A percentile compares a stretch with the other conserved stretches of the same genome.
Evolutionary conservation across 2,113 vertebrate species (phyloP).

Genomic region (Dinomys branickii): DNA sequence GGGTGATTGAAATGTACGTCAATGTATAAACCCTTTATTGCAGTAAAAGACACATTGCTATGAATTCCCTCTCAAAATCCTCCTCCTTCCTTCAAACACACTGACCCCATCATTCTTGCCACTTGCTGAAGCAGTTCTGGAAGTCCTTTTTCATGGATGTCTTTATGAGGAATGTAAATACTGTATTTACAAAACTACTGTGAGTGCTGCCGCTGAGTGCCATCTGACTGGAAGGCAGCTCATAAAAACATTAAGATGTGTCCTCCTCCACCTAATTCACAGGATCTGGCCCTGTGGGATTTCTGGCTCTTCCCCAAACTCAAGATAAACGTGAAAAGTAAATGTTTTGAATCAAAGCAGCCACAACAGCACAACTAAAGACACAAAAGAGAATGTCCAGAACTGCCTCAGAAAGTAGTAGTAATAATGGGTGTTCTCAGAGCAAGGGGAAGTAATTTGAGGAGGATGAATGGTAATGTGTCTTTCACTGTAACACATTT

Average conservation of each 20-base stretch:
- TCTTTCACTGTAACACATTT: not conserved
- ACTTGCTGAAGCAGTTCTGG: not conserved
- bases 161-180: not conserved
- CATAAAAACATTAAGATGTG: not conserved
- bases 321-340: not conserved
- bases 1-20: not conserved
- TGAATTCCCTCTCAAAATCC: not conserved
- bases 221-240: not conserved
- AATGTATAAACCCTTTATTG: not conserved
- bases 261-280: not conserved
- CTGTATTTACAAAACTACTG: not conserved
- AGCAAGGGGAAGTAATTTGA: not conserved
- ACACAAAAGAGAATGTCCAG: not conserved
- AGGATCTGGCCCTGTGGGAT: not conserved
- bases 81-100: not conserved
- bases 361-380: not conserved
- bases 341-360: not conserved
- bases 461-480: not conserved
- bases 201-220: not conserved
- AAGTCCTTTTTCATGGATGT: not conserved
- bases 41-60: not conserved
- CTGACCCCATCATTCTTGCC: not conserved
- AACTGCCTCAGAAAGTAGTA: not conserved
- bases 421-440: not conserved
- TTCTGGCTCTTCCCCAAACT: not conserved